Conservation (phyloP, 2,113 vertebrate species). For the Carlito syrichta region DNA sequence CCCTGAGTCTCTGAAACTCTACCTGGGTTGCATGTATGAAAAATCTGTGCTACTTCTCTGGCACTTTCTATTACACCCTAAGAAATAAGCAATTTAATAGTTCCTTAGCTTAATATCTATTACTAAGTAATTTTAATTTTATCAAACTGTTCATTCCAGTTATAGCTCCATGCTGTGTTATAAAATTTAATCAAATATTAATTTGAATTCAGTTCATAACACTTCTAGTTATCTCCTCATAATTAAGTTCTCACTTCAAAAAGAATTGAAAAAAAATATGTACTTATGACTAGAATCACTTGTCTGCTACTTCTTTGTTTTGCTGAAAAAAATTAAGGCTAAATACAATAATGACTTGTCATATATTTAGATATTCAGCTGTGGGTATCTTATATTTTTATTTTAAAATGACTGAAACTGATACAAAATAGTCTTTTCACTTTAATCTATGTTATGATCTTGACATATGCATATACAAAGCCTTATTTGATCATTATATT, state of each 20-base stretch:
- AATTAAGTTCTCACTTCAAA: slow-evolving; percentile 82
- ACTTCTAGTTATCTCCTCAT: slow-evolving; percentile 81
- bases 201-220: slow-evolving; percentile 82
- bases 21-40: background rate
- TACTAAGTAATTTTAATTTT: slow-evolving; percentile 81
- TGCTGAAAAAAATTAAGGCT: slow-evolving; percentile 62
- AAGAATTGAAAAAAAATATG: slow-evolving; percentile 65
- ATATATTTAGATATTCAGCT: background rate
- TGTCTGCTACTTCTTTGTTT: slow-evolving; percentile 61
- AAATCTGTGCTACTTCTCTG: slow-evolving; percentile 29
- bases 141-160: slow-evolving; percentile 74
- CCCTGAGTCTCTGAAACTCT: background rate
- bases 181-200: slow-evolving; percentile 85
- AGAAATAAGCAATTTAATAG: slow-evolving; percentile 64
- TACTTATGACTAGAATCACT: slow-evolving; percentile 55
- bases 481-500: background rate
- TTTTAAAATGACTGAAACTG: background rate
- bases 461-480: background rate
- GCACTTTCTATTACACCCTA: slow-evolving; percentile 22
- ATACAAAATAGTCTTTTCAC: slow-evolving; percentile 38
- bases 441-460: background rate
- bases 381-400: background rate
- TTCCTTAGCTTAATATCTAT: slow-evolving; percentile 78
- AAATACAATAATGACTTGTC: slow-evolving; percentile 3
- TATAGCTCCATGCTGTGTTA: slow-evolving; percentile 73